phyloP scores from a whole-genome alignment of 2,113 vertebrate genomes.

The Etheostoma spectabile region DNA sequence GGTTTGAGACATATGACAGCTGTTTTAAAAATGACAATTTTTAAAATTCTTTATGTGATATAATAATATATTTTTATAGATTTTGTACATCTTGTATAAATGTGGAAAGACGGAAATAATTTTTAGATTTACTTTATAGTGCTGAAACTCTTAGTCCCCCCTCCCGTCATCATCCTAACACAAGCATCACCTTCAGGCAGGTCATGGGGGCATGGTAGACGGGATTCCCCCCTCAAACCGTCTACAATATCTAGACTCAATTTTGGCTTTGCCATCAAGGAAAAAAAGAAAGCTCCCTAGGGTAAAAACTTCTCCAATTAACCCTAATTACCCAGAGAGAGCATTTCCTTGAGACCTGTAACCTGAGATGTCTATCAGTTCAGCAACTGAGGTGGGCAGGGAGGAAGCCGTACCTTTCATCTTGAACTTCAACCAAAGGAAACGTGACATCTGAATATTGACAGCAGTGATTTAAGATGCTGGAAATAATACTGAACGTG shows the following conservation, averaged over 20 bases:
- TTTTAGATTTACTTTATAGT: not conserved
- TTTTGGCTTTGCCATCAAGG: slow-evolving; percentile 55
- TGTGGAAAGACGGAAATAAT: no score
- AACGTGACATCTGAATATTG: slow-evolving; percentile 70
- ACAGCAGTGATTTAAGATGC: slow-evolving; percentile 62
- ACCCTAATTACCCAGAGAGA: slow-evolving; percentile 83
- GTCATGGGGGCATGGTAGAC: slow-evolving; percentile 58
- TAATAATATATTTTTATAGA: no score
- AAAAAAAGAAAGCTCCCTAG: slow-evolving; percentile 53
- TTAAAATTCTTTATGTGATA: not conserved
- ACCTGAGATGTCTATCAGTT: slow-evolving; percentile 79
- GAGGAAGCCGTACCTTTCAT: slow-evolving; percentile 76
- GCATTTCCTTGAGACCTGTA: slow-evolving; percentile 78
- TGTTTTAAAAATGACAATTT: not conserved
- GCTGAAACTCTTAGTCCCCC: not conserved
- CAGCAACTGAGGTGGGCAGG: slow-evolving; percentile 48
- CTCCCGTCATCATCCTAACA: slow-evolving; percentile 48
- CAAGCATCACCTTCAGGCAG: slow-evolving; percentile 75
- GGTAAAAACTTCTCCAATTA: slow-evolving; percentile 84
- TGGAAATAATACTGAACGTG: slow-evolving; percentile 25
- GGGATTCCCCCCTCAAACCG: slow-evolving; percentile 49
- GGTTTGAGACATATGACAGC: not conserved
- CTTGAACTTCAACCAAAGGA: slow-evolving; percentile 81
- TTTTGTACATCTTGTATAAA: not conserved
- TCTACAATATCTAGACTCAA: slow-evolving; percentile 58